Evolutionary conservation across 2,888 invertebrate species (phyloP).

Genomic region (Unio pictorum): DNA sequence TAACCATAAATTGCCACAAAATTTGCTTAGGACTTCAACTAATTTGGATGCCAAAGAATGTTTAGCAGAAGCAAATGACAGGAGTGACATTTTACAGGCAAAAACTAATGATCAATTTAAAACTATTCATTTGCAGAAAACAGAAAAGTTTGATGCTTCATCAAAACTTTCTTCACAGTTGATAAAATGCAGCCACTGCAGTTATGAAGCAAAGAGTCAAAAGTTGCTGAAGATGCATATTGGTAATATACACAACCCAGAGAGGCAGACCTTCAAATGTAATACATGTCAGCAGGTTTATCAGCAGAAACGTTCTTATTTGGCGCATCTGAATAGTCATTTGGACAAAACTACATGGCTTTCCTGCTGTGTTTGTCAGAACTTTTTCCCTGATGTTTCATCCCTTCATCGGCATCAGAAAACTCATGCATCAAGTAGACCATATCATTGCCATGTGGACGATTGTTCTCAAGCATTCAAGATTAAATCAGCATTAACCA

Average conservation of each 20-base stretch:
- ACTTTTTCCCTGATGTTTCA: background rate
- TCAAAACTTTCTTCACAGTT: no score
- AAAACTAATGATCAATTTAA: background rate
- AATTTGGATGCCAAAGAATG: no score
- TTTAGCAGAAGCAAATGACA: background rate
- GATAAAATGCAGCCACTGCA: slow-evolving; percentile 6
- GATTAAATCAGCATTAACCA: slow-evolving; percentile 26
- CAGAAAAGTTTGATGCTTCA: background rate
- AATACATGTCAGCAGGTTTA: slow-evolving; percentile 7
- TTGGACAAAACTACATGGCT: no score
- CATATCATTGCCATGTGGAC: slow-evolving; percentile 21
- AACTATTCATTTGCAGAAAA: background rate
- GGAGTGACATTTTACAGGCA: background rate
- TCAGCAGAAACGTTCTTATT: background rate
- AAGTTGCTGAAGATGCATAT: slow-evolving; percentile 16
- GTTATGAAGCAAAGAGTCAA: slow-evolving; percentile 5
- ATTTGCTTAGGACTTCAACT: no score
- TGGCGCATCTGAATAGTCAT: no score
- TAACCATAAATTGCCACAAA: background rate
- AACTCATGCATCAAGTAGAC: slow-evolving; percentile 24
- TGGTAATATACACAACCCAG: slow-evolving; percentile 13
- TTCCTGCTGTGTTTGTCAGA: no score
- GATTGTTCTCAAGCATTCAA: slow-evolving; percentile 26
- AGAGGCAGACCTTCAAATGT: slow-evolving; percentile 18
- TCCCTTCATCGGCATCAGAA: slow-evolving; percentile 33